Evolutionary conservation across 2,113 vertebrate genomes (phyloP).

Genomic region (Peromyscus californicus): DNA sequence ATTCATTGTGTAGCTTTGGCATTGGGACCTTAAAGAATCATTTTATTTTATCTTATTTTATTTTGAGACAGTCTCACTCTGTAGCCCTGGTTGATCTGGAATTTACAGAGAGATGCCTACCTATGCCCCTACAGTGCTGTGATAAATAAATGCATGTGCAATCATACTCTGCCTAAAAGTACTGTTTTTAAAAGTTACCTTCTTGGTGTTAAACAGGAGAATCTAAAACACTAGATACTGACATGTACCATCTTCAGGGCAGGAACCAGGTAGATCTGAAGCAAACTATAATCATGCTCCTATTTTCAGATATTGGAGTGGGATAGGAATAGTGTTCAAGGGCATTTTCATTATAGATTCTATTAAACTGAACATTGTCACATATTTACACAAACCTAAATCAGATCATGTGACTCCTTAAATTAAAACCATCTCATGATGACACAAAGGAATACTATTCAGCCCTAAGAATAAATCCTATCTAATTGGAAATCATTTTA

Average conservation of each 20-base stretch:
- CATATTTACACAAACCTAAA: neutral
- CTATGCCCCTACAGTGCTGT: neutral
- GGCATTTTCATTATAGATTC: neutral
- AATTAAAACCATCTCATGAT: neutral
- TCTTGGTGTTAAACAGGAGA: neutral
- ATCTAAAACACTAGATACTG: neutral
- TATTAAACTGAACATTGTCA: neutral
- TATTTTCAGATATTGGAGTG: neutral
- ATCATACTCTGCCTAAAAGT: neutral
- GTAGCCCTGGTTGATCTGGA: neutral
- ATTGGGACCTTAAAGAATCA: neutral
- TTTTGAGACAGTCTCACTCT: neutral
- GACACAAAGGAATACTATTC: neutral
- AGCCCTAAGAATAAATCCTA: neutral
- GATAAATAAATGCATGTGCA: neutral
- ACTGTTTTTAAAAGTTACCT: neutral
- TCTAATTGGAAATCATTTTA: neutral
- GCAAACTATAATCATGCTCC: neutral
- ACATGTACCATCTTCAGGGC: neutral
- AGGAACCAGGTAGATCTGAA: neutral
- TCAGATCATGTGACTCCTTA: neutral
- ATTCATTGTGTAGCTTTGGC: neutral
- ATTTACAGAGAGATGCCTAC: neutral
- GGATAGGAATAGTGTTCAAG: no score
- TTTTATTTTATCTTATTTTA: neutral